A percentile compares a stretch with the other conserved stretches of the same genome.
Conservation (phyloP, 2,113 vertebrate species). For the Eptesicus fuscus region DNA sequence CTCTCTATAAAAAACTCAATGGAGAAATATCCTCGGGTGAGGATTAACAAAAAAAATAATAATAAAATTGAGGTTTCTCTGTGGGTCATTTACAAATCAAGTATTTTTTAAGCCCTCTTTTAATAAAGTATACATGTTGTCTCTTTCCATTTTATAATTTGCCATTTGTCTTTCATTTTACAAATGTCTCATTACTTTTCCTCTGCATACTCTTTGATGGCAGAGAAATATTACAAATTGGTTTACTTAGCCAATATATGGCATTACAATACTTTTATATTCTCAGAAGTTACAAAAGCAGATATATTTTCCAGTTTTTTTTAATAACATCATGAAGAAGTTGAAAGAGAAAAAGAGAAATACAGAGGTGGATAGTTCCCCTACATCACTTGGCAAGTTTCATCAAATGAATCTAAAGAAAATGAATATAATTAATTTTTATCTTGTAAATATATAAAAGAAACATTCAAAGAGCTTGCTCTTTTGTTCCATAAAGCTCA, state of each 20-base stretch:
- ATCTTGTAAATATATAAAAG: neutral
- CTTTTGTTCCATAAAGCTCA: neutral
- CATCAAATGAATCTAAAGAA: neutral
- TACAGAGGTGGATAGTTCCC: neutral
- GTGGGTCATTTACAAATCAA: neutral
- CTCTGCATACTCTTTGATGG: neutral
- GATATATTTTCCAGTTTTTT: neutral
- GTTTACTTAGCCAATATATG: neutral
- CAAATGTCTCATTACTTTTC: neutral
- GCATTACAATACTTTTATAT: neutral
- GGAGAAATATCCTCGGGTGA: too few relatives aligned
- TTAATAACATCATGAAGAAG: neutral
- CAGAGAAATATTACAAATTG: neutral
- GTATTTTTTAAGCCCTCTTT: neutral
- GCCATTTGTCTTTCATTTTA: slow-evolving; percentile 1
- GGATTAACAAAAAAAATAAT: too few relatives aligned
- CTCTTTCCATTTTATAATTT: slow-evolving; percentile 11
- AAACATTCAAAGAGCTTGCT: neutral
- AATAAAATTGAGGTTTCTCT: neutral
- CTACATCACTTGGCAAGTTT: neutral
- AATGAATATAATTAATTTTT: slow-evolving; percentile 35
- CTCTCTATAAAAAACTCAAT: too few relatives aligned
- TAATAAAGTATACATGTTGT: neutral
- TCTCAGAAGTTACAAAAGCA: neutral
- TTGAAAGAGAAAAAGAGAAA: neutral